phyloP scores from a whole-genome alignment of 2,797 vertebrate genomes.

The Siniperca scherzeri region DNA sequence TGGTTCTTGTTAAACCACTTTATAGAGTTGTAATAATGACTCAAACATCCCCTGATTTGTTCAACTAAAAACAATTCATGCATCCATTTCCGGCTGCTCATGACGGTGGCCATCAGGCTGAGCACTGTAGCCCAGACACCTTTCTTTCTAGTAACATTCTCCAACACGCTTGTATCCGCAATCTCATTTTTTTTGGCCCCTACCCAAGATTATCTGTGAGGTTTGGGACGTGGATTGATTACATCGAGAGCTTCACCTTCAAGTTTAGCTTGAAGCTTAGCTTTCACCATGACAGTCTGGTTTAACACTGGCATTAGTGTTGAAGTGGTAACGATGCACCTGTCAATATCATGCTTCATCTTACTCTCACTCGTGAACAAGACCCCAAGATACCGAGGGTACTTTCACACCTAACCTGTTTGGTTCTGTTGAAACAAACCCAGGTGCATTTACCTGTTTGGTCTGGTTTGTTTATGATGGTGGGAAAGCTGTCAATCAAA shows the following conservation, averaged over 20 bases:
- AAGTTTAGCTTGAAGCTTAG: too few relatives aligned
- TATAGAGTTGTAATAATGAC: neutral
- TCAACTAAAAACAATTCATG: neutral
- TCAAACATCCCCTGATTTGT: neutral
- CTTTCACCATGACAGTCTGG: neutral
- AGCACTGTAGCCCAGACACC: neutral
- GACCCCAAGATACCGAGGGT: too few relatives aligned
- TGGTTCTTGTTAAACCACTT: neutral
- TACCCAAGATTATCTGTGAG: neutral
- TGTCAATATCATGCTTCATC: neutral
- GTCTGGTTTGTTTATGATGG: neutral
- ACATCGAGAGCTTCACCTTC: neutral
- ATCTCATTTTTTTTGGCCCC: neutral
- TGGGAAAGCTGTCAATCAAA: neutral
- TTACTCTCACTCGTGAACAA: neutral
- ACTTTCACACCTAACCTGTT: too few relatives aligned
- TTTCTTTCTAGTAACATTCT: neutral
- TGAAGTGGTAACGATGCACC: neutral
- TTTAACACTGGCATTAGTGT: neutral
- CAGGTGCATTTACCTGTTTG: too few relatives aligned
- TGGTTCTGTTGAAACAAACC: too few relatives aligned
- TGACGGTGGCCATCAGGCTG: neutral
- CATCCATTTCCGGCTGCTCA: too few relatives aligned
- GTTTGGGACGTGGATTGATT: neutral
- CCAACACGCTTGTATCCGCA: neutral